Evolutionary conservation across 2,113 vertebrate species (phyloP).

Genomic region (Tor tambroides): DNA sequence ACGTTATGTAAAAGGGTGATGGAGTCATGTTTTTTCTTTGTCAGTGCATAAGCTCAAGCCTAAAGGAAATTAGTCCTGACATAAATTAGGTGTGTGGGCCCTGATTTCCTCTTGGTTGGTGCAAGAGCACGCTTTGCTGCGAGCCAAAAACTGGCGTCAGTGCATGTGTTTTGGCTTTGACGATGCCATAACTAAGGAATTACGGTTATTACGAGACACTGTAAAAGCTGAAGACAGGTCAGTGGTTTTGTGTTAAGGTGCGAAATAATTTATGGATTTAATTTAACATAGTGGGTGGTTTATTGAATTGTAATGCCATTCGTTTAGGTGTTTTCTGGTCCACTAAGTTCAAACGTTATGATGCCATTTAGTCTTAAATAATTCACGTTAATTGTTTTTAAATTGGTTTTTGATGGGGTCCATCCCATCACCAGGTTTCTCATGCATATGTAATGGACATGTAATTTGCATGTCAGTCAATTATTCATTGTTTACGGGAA

Average conservation of each 20-base stretch:
- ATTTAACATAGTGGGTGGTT: slow-evolving; percentile 7
- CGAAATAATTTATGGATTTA: slow-evolving; percentile 15
- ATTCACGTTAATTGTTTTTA: slow-evolving; percentile 26
- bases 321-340: background rate
- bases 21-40: background rate
- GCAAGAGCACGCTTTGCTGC: background rate
- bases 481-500: slow-evolving; percentile 65
- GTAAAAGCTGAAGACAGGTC: background rate
- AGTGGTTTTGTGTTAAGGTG: slow-evolving; percentile 14
- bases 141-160: slow-evolving; percentile 12
- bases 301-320: background rate
- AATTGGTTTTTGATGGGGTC: slow-evolving; percentile 16
- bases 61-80: slow-evolving; percentile 24
- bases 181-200: background rate
- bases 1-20: slow-evolving; percentile 6
- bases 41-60: background rate
- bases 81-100: slow-evolving; percentile 34
- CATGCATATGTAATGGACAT: slow-evolving; percentile 60
- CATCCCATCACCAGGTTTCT: background rate
- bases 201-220: background rate
- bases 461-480: slow-evolving; percentile 63
- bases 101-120: slow-evolving; percentile 7
- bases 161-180: slow-evolving; percentile 1
- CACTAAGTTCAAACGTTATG: slow-evolving; percentile 5
- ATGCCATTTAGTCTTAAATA: slow-evolving; percentile 10